These are phyloP conservation scores for Pterocles gutturalis DNA, from an alignment of 2,113 vertebrate genomes.

Conservation along the genomic window DNA sequence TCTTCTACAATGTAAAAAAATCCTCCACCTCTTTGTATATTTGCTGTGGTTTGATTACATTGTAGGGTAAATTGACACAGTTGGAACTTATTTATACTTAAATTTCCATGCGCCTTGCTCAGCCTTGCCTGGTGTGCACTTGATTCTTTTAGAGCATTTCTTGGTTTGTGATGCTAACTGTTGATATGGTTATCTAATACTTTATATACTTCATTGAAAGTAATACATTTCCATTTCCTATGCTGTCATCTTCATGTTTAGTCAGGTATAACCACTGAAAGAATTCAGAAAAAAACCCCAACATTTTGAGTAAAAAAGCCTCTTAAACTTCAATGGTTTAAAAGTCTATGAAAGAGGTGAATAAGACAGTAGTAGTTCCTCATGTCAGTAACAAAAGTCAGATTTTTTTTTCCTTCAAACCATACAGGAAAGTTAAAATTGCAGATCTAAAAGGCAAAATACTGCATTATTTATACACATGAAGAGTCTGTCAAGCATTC, in stretches of 20 bases:
- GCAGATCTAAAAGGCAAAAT: not conserved
- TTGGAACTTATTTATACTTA: not conserved
- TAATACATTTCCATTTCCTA: not conserved
- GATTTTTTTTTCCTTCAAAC: not conserved
- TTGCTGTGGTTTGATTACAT: not conserved
- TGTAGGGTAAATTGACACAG: not conserved
- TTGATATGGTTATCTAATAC: not conserved
- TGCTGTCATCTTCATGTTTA: not conserved
- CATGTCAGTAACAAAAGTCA: not conserved
- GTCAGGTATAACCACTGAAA: not conserved
- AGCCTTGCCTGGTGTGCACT: not conserved
- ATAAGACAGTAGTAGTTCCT: not conserved
- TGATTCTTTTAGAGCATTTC: not conserved
- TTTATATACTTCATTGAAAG: not conserved
- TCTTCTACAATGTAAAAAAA: not conserved
- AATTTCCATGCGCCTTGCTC: not conserved
- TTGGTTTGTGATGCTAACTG: not conserved
- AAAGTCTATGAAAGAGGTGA: not conserved
- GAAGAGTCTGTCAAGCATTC: not conserved
- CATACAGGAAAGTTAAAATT: not conserved
- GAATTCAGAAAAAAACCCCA: not conserved
- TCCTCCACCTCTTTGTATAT: not conserved
- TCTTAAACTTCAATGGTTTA: not conserved
- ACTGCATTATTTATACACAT: not conserved
- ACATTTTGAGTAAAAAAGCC: not conserved